Percentiles rank a stretch among this genome's conserved stretches.
These are phyloP conservation scores for Chaitophorus viminalis DNA, from an alignment of 2,888 invertebrate genomes.

Conservation along the genomic window DNA sequence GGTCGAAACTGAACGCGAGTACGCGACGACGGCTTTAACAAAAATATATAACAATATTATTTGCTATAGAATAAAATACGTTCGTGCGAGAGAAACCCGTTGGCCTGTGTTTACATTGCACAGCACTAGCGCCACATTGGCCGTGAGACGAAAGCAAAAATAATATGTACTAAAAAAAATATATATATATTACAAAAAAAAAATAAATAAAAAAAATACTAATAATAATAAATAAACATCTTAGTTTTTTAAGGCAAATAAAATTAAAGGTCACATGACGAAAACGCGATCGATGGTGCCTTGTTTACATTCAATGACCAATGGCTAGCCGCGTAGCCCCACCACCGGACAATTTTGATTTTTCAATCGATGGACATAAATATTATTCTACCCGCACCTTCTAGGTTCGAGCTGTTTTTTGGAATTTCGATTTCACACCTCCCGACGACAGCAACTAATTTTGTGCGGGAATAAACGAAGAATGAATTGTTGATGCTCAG, in stretches of 20 bases:
- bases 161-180: constrained; percentile 23
- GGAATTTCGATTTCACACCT: neutral
- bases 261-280: constrained; percentile 62
- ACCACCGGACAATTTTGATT: constrained; percentile 32
- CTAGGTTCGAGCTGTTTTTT: neutral
- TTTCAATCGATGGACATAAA: constrained; percentile 19
- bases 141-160: constrained; percentile 60
- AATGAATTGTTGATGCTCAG: neutral
- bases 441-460: neutral
- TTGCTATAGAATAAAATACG: neutral
- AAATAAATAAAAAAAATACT: neutral
- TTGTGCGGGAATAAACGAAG: neutral
- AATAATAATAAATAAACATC: constrained; percentile 57
- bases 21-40: neutral
- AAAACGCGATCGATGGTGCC: constrained; percentile 59
- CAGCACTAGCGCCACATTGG: constrained; percentile 58
- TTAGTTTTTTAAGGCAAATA: constrained; percentile 52
- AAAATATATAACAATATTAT: neutral
- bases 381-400: neutral
- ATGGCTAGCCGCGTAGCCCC: constrained; percentile 13
- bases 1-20: neutral
- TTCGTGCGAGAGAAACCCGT: constrained; percentile 33
- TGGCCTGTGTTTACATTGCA: constrained; percentile 55
- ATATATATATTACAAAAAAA: neutral
- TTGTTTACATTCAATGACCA: constrained; percentile 54